phyloP scores from a whole-genome alignment of 1,140 invertebrate genomes.

The Drosophila takahashii region DNA sequence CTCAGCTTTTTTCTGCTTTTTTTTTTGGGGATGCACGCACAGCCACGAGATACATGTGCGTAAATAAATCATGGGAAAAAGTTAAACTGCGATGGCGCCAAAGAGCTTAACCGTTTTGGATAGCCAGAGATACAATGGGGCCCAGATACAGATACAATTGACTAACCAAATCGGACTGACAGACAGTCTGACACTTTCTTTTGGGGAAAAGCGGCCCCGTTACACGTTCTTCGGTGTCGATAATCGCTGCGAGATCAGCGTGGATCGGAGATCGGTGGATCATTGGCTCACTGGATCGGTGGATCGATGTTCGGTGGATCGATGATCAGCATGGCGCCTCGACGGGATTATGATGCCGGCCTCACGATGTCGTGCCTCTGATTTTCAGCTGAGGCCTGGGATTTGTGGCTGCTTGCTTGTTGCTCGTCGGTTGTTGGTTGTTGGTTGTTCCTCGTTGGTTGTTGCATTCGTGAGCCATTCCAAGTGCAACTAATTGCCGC shows the following conservation, averaged over 20 bases:
- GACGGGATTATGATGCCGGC: constrained; percentile 63
- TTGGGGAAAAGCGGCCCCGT: constrained; percentile 50
- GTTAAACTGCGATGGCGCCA: constrained; percentile 61
- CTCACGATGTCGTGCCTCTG: constrained; percentile 54
- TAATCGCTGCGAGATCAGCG: constrained; percentile 50
- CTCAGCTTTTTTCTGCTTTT: constrained; percentile 3
- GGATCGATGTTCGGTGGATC: constrained; percentile 31
- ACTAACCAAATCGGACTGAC: constrained; percentile 42
- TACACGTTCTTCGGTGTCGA: constrained; percentile 49
- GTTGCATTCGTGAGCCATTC: constrained; percentile 60
- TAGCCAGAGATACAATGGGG: constrained; percentile 2
- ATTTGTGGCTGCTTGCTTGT: constrained; percentile 1
- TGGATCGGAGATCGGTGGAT: constrained; percentile 45
- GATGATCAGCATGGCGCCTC: constrained; percentile 71
- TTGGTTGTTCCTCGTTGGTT: constrained; percentile 8
- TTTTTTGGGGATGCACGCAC: constrained; percentile 11
- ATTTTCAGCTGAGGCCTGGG: constrained; percentile 7
- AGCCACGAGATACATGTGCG: constrained; percentile 61
- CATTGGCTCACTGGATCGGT: constrained; percentile 12
- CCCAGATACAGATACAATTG: constrained; percentile 34
- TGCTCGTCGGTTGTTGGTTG: constrained; percentile 3
- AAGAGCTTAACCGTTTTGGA: constrained; percentile 56
- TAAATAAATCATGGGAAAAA: constrained; percentile 76
- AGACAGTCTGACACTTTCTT: constrained; percentile 70
- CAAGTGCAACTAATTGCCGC: constrained; percentile 80